Percentiles rank a stretch among this genome's conserved stretches.
phyloP scores from a whole-genome alignment of 2,113 vertebrate genomes.

The Melanostigma gelatinosum region DNA sequence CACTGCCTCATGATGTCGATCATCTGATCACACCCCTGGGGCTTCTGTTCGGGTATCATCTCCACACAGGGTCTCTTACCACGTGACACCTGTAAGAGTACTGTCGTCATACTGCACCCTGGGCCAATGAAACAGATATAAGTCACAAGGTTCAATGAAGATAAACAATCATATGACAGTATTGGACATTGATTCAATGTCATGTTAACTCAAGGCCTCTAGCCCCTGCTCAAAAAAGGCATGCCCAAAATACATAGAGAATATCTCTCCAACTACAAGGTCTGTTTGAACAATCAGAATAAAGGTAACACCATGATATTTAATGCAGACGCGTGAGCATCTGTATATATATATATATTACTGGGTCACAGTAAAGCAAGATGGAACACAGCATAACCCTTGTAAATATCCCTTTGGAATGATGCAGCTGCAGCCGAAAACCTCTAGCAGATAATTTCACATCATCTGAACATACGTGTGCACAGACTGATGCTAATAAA shows the following conservation, averaged over 20 bases:
- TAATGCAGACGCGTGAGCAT: neutral
- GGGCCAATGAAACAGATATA: conserved; percentile 18
- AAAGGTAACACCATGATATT: neutral
- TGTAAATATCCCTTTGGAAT: no score
- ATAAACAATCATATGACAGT: neutral
- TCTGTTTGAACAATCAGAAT: neutral
- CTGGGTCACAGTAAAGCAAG: neutral
- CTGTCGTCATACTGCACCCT: conserved; percentile 86
- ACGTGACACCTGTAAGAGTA: conserved; percentile 83
- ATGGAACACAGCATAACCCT: no score
- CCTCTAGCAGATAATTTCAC: no score
- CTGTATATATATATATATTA: neutral
- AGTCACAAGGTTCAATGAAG: neutral
- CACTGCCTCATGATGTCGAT: conserved; percentile 86
- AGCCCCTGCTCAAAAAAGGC: neutral
- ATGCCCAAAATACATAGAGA: neutral
- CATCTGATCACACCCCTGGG: conserved; percentile 84
- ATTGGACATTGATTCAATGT: neutral
- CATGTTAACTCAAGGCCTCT: neutral
- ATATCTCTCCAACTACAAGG: neutral
- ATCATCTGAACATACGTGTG: no score
- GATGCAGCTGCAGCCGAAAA: no score
- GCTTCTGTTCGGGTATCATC: conserved; percentile 79
- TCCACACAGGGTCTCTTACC: conserved; percentile 85
- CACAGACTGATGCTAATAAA: no score